phyloP scores from a whole-genome alignment of 2,888 invertebrate species.

The Labia minor region DNA sequence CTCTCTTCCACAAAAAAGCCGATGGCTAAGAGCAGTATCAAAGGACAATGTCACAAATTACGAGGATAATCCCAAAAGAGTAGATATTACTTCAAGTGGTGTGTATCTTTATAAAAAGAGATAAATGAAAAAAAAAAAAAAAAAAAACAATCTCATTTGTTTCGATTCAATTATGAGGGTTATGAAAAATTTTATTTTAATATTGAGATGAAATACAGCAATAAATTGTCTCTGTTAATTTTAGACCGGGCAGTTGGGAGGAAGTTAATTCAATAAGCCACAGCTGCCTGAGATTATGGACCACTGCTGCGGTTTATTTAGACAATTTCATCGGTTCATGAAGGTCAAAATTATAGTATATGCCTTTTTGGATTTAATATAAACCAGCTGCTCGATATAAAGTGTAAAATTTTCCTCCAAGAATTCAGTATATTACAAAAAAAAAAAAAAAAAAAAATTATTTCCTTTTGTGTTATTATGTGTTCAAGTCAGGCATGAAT shows the following conservation, averaged over 20 bases:
- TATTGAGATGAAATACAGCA: neutral
- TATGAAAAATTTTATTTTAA: neutral
- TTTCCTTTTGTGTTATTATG: too few relatives aligned
- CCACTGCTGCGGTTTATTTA: conserved; percentile 7
- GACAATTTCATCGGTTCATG: conserved; percentile 2
- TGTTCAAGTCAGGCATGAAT: too few relatives aligned
- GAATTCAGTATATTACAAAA: too few relatives aligned
- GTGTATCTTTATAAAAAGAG: neutral
- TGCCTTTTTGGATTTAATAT: conserved; percentile 1
- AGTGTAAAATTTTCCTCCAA: neutral
- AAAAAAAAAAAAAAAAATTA: too few relatives aligned
- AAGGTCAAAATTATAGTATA: neutral
- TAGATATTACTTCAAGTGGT: neutral
- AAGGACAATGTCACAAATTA: too few relatives aligned
- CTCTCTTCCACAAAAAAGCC: too few relatives aligned
- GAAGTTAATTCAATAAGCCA: conserved; percentile 4
- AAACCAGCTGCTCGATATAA: conserved; percentile 4
- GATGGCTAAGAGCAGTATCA: too few relatives aligned
- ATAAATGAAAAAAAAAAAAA: neutral
- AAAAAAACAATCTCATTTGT: neutral
- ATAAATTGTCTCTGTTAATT: neutral
- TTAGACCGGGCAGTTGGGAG: neutral
- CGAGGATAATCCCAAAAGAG: too few relatives aligned
- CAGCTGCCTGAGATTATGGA: conserved; percentile 13
- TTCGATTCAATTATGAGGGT: neutral